Evolutionary conservation across 2,797 vertebrate species (phyloP).

Genomic region (Characodon lateralis): DNA sequence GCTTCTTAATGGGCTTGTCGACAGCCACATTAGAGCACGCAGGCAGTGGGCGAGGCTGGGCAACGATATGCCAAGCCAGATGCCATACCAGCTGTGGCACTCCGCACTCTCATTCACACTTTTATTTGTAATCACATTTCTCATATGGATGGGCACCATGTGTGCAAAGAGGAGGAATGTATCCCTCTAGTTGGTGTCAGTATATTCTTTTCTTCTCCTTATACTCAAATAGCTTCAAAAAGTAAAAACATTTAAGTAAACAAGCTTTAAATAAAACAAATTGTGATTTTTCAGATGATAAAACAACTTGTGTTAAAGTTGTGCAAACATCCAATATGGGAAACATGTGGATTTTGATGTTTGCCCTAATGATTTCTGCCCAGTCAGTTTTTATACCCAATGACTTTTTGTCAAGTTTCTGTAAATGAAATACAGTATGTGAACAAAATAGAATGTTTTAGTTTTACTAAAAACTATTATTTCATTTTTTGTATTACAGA

Average conservation of each 20-base stretch:
- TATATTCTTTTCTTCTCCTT: constrained; percentile 25
- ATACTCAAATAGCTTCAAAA: background rate
- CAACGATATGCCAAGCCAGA: constrained; percentile 84
- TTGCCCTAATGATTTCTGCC: background rate
- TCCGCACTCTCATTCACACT: constrained; percentile 70
- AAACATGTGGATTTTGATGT: background rate
- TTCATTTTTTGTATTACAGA: no score
- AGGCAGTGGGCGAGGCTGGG: constrained; percentile 74
- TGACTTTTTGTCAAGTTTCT: background rate
- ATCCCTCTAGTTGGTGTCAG: constrained; percentile 35
- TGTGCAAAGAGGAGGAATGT: constrained; percentile 59
- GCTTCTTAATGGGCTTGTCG: constrained; percentile 85
- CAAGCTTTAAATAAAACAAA: constrained; percentile 11
- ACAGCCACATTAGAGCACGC: constrained; percentile 81
- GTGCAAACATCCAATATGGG: background rate
- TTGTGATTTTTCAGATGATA: background rate
- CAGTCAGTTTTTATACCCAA: no score
- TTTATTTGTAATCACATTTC: constrained; percentile 86
- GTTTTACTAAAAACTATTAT: no score
- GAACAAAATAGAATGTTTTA: background rate
- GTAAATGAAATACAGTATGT: background rate
- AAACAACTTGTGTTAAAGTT: background rate
- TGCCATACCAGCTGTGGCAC: constrained; percentile 81
- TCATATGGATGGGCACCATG: constrained; percentile 75
- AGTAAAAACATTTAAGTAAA: background rate